Base-by-base conservation (phyloP, 2,888 invertebrate genomes). In the Helleia helle region DNA sequence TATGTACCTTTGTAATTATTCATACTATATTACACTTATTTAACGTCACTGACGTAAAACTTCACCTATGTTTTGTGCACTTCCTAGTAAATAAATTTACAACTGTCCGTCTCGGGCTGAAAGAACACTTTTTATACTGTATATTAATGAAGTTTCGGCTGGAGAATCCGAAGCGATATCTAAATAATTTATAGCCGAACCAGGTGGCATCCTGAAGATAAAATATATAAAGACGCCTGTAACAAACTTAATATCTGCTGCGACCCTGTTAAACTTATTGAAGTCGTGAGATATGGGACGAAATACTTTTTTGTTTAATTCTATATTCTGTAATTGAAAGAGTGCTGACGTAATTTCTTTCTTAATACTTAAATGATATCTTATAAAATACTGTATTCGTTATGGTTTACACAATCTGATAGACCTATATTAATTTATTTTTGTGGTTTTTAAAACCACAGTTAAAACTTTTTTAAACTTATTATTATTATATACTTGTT, bases 181-280 rank as follows among this genome's bases (percentile, higher is more conserved):
- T 75, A 67, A 71, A 73, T 77, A 79, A 80, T 76, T 77, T 77
- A 77, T 72, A 54, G 62, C 68, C 53, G 55, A 57, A 64, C 58
- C 75, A 69, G 73, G 72, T 76, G 73, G 70, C 71, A 64, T 62
- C 53, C 54, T 56, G 62, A 68, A 70, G 66, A 66, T 62, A 63
- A 63, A 73, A 72, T 74, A 72, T 71, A 69, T 54, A 53, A 36
- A 38, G 38, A 42, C 41, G 42, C 34, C 34, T 34, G 18, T 34
- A 34, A 34, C 34, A 34, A 34, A 34, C 18, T 34, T 34, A 34
- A 34, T 34, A 34, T 34, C 34, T 34, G 34, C 22, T 18, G 34
- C 12, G 34, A 18, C 34, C 30, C n/a, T 22, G 34, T 22, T 18
- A 18, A 34, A 34, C 34, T 34, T 34, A 34, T 34, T 34, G 34